phyloP scores from a whole-genome alignment of 2,797 vertebrate genomes.

The Rhinoraja longicauda region DNA sequence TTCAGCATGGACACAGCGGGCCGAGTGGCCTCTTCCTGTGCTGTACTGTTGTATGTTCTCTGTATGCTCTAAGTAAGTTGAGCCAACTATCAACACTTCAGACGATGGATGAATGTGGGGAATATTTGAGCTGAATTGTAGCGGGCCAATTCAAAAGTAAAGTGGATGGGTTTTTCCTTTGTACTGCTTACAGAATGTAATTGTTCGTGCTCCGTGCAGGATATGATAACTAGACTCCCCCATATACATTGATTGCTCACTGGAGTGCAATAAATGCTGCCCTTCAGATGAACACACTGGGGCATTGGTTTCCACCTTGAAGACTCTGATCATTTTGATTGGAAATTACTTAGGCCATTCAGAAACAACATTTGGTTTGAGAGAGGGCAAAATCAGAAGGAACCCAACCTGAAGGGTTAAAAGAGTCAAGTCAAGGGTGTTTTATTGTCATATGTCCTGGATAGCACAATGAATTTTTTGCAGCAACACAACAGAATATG shows the following conservation, averaged over 20 bases:
- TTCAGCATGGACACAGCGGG: too few species aligned
- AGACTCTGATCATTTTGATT: not conserved
- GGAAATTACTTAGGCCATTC: not conserved
- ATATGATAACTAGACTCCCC: too few species aligned
- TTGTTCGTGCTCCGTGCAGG: not conserved
- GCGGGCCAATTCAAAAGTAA: not conserved
- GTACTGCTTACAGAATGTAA: not conserved
- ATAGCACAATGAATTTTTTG: too few species aligned
- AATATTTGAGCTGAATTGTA: not conserved
- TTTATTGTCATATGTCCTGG: too few species aligned
- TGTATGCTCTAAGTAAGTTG: too few species aligned
- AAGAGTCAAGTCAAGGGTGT: not conserved
- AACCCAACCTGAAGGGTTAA: not conserved
- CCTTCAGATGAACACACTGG: not conserved
- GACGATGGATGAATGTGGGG: not conserved
- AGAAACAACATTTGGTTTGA: not conserved
- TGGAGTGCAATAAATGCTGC: not conserved
- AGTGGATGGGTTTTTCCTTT: not conserved
- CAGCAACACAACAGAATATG: too few species aligned
- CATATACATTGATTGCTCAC: not conserved
- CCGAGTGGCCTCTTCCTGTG: too few species aligned
- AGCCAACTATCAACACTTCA: not conserved
- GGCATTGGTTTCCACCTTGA: not conserved
- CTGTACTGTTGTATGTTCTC: too few species aligned
- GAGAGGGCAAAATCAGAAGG: not conserved